A percentile compares a stretch with the other conserved stretches of the same genome.
Evolutionary conservation across 2,113 vertebrate genomes (phyloP).

Genomic region (Echinops telfairi): DNA sequence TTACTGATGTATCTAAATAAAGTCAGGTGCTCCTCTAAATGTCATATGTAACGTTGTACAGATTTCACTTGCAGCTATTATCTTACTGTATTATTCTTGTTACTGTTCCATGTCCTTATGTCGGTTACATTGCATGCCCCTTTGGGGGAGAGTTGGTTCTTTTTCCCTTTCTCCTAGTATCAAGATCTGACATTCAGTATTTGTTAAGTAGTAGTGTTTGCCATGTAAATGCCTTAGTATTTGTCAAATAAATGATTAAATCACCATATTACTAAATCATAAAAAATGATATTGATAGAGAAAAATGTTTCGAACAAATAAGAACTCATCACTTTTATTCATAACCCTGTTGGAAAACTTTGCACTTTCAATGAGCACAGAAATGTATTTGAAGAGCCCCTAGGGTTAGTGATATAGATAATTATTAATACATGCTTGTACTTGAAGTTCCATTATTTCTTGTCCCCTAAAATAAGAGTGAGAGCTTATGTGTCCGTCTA

Average conservation of each 20-base stretch:
- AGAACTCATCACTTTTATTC: neutral
- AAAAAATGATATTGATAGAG: neutral
- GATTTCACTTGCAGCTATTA: neutral
- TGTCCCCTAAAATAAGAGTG: neutral
- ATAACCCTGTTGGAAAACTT: neutral
- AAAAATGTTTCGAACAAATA: neutral
- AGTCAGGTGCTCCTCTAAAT: neutral
- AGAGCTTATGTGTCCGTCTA: too few relatives aligned
- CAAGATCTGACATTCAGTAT: neutral
- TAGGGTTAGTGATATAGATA: neutral
- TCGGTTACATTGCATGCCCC: neutral
- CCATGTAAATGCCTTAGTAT: neutral
- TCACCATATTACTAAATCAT: neutral
- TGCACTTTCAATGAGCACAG: neutral
- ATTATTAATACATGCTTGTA: neutral
- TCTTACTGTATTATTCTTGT: neutral
- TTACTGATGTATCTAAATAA: neutral
- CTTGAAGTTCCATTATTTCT: neutral
- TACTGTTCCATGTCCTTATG: neutral
- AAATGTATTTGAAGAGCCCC: neutral
- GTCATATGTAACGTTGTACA: neutral
- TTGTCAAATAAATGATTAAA: conserved; percentile 5
- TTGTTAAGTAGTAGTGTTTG: too few relatives aligned
- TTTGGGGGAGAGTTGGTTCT: neutral
- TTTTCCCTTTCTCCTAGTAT: neutral